These are phyloP conservation scores for Sthenelais limicola DNA, from an alignment of 2,888 invertebrate species.

Conservation along the genomic window DNA sequence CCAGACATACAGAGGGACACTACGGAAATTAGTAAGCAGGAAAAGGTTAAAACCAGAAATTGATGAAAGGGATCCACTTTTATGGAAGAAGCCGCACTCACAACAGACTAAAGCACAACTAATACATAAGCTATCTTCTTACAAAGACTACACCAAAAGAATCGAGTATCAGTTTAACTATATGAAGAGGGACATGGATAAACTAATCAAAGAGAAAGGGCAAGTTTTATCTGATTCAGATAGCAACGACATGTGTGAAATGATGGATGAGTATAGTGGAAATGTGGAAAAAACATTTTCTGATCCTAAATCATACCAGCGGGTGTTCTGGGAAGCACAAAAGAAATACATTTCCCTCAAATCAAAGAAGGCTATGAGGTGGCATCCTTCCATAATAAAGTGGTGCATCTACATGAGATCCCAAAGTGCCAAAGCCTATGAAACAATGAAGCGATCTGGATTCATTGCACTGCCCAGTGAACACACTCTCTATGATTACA, in stretches of 20 bases:
- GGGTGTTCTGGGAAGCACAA: constrained; percentile 18
- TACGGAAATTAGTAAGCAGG: not conserved
- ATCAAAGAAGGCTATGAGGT: not conserved
- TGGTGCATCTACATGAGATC: constrained; percentile 18
- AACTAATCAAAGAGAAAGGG: not conserved
- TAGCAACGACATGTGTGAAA: not conserved
- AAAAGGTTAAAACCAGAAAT: not conserved
- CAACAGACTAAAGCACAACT: too few species aligned
- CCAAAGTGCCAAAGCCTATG: constrained; percentile 9
- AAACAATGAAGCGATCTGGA: not conserved
- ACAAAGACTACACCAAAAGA: too few species aligned
- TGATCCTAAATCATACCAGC: constrained; percentile 12
- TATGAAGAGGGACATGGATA: not conserved
- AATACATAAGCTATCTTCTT: too few species aligned
- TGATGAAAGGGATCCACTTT: too few species aligned
- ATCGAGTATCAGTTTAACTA: too few species aligned
- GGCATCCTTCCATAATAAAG: constrained; percentile 27
- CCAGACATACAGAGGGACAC: constrained; percentile 7
- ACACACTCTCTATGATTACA: constrained; percentile 21
- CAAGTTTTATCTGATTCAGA: not conserved
- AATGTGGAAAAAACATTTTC: not conserved
- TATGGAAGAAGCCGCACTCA: too few species aligned
- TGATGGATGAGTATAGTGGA: not conserved
- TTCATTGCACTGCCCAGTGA: constrained; percentile 26
- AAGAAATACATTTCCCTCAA: not conserved